Percentiles rank a stretch among this genome's conserved stretches.
Conservation (phyloP, 2,113 vertebrate genomes). For the Myotis yumanensis region DNA sequence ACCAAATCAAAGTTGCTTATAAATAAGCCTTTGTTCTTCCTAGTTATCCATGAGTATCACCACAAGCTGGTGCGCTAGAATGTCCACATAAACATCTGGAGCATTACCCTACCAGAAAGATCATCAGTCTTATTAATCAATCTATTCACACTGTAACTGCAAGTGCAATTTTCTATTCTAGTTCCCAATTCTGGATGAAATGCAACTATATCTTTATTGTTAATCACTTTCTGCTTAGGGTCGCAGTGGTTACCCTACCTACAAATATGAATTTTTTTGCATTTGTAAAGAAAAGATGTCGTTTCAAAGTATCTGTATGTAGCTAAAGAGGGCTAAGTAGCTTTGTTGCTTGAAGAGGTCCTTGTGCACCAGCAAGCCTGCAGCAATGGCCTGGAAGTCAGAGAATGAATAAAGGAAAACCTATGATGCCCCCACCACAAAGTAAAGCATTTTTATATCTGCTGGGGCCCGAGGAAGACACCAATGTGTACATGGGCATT, state of each 20-base stretch:
- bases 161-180: neutral
- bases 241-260: neutral
- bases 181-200: neutral
- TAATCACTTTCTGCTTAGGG: neutral
- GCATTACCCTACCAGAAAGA: neutral
- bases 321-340: neutral
- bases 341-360: neutral
- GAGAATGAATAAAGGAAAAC: neutral
- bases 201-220: neutral
- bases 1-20: neutral
- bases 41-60: neutral
- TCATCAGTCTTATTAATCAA: neutral
- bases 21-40: neutral
- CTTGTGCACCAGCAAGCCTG: neutral
- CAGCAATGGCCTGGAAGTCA: neutral
- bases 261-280: neutral
- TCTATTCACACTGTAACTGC: neutral
- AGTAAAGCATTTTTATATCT: neutral
- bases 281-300: neutral
- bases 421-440: neutral
- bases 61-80: neutral
- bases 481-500: too few species aligned
- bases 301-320: neutral
- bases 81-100: neutral
- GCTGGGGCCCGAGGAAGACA: neutral